phyloP scores from a whole-genome alignment of 2,888 invertebrate genomes.

The Merodon equestris region DNA sequence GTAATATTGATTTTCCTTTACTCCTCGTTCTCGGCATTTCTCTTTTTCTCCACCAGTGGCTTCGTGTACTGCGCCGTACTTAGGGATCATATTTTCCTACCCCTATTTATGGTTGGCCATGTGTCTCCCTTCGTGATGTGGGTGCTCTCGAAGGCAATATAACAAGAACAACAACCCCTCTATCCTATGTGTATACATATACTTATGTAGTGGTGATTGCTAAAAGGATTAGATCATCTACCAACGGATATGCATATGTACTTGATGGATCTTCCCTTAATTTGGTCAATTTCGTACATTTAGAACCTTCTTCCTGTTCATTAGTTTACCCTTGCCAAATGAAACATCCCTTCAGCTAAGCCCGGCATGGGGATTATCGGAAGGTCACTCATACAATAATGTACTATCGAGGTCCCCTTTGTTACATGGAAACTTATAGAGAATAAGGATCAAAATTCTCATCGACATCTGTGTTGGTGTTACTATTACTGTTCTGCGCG shows the following conservation, averaged over 20 bases:
- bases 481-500: neutral
- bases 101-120: conserved; percentile 36
- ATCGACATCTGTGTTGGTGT: conserved; percentile 17
- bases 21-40: conserved; percentile 28
- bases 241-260: neutral
- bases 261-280: conserved; percentile 37
- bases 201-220: neutral
- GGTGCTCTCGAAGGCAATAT: neutral
- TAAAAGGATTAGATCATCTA: conserved; percentile 60
- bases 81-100: conserved; percentile 59
- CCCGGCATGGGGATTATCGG: conserved; percentile 30
- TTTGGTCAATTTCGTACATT: conserved; percentile 5
- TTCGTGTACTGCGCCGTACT: conserved; percentile 51
- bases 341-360: conserved; percentile 7
- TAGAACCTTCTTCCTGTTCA: too few species aligned
- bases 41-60: conserved; percentile 11
- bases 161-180: conserved; percentile 12
- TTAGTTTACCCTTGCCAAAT: conserved; percentile 20
- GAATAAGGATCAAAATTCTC: conserved; percentile 62
- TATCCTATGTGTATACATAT: neutral
- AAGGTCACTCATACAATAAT: neutral
- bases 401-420: conserved; percentile 1
- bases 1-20: conserved; percentile 45
- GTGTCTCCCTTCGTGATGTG: conserved; percentile 12
- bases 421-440: neutral